Evolutionary conservation across 2,888 invertebrate species (phyloP).

Genomic region (Digitonthophagus gazella): DNA sequence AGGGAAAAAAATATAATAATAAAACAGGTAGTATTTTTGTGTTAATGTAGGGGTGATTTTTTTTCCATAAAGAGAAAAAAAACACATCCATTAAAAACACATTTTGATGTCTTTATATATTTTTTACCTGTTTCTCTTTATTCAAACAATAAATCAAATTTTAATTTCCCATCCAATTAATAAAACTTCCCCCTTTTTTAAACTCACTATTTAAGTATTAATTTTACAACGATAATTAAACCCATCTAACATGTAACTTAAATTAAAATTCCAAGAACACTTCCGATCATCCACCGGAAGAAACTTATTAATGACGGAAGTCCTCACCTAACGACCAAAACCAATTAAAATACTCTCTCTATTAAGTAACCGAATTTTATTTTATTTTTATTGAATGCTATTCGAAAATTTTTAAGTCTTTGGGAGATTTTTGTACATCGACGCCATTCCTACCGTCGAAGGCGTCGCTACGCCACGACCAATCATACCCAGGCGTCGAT

Average conservation of each 20-base stretch:
- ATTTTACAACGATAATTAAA: background rate
- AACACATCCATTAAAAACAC: background rate
- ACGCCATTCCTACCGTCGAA: constrained; percentile 22
- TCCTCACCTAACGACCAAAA: background rate
- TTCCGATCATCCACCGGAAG: background rate
- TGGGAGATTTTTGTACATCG: too few species aligned
- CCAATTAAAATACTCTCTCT: too few species aligned
- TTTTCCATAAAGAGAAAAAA: background rate
- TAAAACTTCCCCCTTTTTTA: background rate
- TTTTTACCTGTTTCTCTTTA: background rate
- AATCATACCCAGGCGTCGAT: constrained; percentile 49
- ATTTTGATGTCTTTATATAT: too few species aligned
- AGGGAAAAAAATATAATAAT: background rate
- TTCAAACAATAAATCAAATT: background rate
- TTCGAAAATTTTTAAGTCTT: too few species aligned
- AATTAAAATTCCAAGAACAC: background rate
- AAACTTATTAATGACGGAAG: background rate
- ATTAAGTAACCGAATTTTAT: too few species aligned
- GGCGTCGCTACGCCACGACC: constrained; percentile 52
- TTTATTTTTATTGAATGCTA: too few species aligned
- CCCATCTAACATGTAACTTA: background rate
- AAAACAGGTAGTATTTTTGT: background rate
- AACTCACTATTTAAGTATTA: background rate
- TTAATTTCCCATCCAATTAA: background rate
- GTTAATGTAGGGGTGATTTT: background rate